Base-by-base conservation (phyloP, 2,797 vertebrate genomes). In the Cuniculus paca region DNA sequence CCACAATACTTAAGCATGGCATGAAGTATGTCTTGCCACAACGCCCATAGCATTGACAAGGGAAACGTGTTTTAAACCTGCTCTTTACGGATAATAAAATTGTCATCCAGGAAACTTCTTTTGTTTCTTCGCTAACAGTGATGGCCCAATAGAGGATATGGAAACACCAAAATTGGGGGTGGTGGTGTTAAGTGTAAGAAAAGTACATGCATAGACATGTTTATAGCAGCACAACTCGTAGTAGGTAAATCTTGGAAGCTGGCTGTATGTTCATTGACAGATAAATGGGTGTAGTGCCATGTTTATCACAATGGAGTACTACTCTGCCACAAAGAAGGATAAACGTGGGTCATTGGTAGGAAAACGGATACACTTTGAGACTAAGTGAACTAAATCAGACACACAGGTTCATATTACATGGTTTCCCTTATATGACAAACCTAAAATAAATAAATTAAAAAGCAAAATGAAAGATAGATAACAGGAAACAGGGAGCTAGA, bases 11-110 rank as follows among this genome's bases (percentile, higher is more conserved):
- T 81, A 65, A 50, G 34, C 11, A 42, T 52, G 75, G 81, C 80
- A 68, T 56, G 88, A 79, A 87, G 79, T 17, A 74, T 42, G 36
- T 70, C 83, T 42, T 91, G 39, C 45, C 50, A 61, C 24, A 19
- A 61, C 58, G 60, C 10, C 58, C 72, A 50, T 34, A 56, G 16
- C 56, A 50, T 34, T 63, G 28, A 17, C 90, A 84, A 83, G 45
- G 24, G 42, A 88, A 72, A 79, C 39, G 8, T 2, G 20, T 65
- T 88, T 88, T 85, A 42, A 56, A 86, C 48, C 34, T 88, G 12
- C n/a, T 65, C 68, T 48, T 56, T 61, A 89, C 2, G 68, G 50
- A 70, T 70, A 93, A 52, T 83, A 88, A 92, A 90, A 63, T 28
- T 39, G 78, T 70, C 61, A 52, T 24, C 39, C 11, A 83, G 78